These are phyloP conservation scores for Eilema depressum DNA, from an alignment of 2,888 invertebrate genomes.

Conservation along the genomic window DNA sequence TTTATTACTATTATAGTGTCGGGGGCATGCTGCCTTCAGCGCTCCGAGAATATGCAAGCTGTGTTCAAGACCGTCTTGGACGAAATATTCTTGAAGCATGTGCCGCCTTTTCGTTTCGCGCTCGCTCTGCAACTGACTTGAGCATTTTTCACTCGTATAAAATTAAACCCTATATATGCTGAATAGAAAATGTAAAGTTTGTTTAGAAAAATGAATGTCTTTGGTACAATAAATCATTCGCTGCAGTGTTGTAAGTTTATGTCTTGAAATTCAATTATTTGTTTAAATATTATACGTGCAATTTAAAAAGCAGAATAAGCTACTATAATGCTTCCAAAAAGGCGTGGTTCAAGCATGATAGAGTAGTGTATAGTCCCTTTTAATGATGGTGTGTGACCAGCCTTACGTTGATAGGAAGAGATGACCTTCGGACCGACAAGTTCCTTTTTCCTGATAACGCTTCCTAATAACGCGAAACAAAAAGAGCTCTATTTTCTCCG, in stretches of 20 bases:
- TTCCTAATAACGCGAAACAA: conserved; percentile 69
- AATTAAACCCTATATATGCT: conserved; percentile 51
- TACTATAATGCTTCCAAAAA: background rate
- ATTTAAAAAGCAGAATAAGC: background rate
- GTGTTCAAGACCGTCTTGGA: conserved; percentile 41
- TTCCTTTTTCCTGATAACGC: conserved; percentile 66
- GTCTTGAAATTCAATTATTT: background rate
- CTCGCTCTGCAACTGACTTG: conserved; percentile 36
- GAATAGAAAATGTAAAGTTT: conserved; percentile 32
- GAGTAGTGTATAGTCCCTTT: background rate
- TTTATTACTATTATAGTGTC: conserved; percentile 54
- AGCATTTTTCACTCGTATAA: conserved; percentile 51
- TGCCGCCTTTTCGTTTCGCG: conserved; percentile 40
- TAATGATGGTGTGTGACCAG: conserved; percentile 50
- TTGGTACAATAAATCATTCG: conserved; percentile 5
- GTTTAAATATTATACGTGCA: background rate
- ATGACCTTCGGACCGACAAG: conserved; percentile 63
- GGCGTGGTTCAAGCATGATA: background rate
- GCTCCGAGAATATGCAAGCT: conserved; percentile 47
- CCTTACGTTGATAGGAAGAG: conserved; percentile 62
- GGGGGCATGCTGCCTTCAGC: conserved; percentile 37
- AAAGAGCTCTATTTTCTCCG: conserved; percentile 56
- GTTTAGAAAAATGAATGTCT: conserved; percentile 26
- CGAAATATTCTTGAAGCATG: conserved; percentile 44
- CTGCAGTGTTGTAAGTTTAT: background rate